Evolutionary conservation across 2,888 invertebrate genomes (phyloP).

Genomic region (Andrena fulva): DNA sequence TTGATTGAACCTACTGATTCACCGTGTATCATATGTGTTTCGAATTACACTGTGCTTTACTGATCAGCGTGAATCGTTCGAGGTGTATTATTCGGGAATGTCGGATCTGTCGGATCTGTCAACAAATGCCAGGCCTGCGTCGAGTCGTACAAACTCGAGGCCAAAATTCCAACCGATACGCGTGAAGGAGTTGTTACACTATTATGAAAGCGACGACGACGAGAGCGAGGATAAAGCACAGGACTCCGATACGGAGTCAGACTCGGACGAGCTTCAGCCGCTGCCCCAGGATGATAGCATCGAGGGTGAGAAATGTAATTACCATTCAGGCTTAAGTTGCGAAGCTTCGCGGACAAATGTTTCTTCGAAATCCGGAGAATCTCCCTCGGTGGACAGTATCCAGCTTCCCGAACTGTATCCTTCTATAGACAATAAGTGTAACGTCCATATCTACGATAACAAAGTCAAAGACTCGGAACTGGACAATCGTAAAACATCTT

Average conservation of each 20-base stretch:
- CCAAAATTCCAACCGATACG: conserved; percentile 76
- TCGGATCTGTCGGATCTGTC: conserved; percentile 62
- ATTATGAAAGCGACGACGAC: conserved; percentile 76
- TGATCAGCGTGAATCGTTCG: conserved; percentile 23
- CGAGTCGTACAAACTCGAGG: conserved; percentile 44
- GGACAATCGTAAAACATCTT: background rate
- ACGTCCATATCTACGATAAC: background rate
- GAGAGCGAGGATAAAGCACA: conserved; percentile 70
- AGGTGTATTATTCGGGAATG: conserved; percentile 37
- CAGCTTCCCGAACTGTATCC: background rate
- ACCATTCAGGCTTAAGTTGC: background rate
- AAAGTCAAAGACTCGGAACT: background rate
- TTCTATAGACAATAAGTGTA: background rate
- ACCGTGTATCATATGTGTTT: background rate
- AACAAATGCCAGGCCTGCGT: conserved; percentile 37
- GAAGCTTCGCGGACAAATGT: background rate
- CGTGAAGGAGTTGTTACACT: conserved; percentile 75
- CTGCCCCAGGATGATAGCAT: conserved; percentile 37
- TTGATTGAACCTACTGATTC: background rate
- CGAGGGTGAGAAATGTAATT: conserved; percentile 8
- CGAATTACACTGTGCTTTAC: background rate
- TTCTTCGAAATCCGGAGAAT: conserved; percentile 2
- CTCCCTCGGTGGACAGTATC: background rate
- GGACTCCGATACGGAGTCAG: conserved; percentile 67
- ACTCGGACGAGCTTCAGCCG: conserved; percentile 68